These are phyloP conservation scores for Dipodomys ordii DNA, from an alignment of 2,113 vertebrate species.

Conservation along the genomic window DNA sequence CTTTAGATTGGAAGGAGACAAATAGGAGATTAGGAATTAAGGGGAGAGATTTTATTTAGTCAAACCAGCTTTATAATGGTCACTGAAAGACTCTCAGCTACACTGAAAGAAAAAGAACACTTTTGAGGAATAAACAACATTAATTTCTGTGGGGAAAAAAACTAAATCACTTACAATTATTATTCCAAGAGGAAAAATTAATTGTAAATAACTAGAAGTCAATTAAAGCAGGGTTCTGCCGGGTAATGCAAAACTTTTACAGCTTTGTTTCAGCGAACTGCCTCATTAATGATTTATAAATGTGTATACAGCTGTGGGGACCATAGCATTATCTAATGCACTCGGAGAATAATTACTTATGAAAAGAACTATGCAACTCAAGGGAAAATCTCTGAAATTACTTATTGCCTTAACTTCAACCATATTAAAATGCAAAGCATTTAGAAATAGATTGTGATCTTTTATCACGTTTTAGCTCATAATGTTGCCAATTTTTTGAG, in stretches of 20 bases:
- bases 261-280: slow-evolving; percentile 90
- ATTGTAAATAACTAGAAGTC: slow-evolving; percentile 90
- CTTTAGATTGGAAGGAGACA: neutral
- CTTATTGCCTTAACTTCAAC: slow-evolving; percentile 85
- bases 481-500: slow-evolving; percentile 65
- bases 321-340: slow-evolving; percentile 87
- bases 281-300: slow-evolving; percentile 92
- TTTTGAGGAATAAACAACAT: slow-evolving; percentile 85
- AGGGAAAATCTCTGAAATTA: slow-evolving; percentile 86
- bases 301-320: slow-evolving; percentile 89
- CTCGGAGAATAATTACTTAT: slow-evolving; percentile 89
- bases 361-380: slow-evolving; percentile 86
- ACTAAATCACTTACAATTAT: slow-evolving; percentile 84
- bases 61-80: slow-evolving; percentile 74
- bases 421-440: slow-evolving; percentile 86
- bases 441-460: slow-evolving; percentile 79
- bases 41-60: neutral
- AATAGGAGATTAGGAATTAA: neutral
- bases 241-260: slow-evolving; percentile 89
- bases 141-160: slow-evolving; percentile 75
- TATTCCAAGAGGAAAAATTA: slow-evolving; percentile 90
- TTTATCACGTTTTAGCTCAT: slow-evolving; percentile 71
- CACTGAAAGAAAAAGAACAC: slow-evolving; percentile 67
- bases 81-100: slow-evolving; percentile 72
- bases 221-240: slow-evolving; percentile 87